Evolutionary conservation across 35 echinoderm and acorn worm genomes (phyloP).

Genomic region (Strongylocentrotus purpuratus): DNA sequence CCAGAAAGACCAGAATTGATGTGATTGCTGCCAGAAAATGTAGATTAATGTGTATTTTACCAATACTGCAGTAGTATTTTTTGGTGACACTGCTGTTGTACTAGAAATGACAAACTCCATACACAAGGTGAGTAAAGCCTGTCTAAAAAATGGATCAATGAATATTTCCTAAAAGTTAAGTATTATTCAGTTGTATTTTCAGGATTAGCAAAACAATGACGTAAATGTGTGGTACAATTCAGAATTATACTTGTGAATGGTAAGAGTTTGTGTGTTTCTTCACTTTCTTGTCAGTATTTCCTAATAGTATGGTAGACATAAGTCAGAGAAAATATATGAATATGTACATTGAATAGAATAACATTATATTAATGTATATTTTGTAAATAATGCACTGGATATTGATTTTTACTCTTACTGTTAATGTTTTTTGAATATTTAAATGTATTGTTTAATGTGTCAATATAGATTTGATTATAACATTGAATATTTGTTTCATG

Average conservation of each 20-base stretch:
- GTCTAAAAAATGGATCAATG: too few relatives aligned
- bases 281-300: background rate
- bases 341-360: background rate
- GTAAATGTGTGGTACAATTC: background rate
- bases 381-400: background rate
- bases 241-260: background rate
- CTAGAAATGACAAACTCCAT: background rate
- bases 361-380: background rate
- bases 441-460: background rate
- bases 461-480: background rate
- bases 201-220: background rate
- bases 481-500: background rate
- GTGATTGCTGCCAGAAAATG: background rate
- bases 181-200: background rate
- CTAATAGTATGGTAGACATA: background rate
- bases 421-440: background rate
- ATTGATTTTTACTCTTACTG: conserved; percentile 5
- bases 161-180: background rate
- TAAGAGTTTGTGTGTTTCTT: background rate
- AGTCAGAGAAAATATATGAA: background rate
- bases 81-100: background rate
- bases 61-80: background rate
- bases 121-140: background rate
- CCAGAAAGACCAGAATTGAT: too few relatives aligned
- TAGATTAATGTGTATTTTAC: background rate